A percentile compares a stretch with the other conserved stretches of the same genome.
Evolutionary conservation across 2,113 vertebrate genomes (phyloP).

Genomic region (Lophochroa leadbeateri): DNA sequence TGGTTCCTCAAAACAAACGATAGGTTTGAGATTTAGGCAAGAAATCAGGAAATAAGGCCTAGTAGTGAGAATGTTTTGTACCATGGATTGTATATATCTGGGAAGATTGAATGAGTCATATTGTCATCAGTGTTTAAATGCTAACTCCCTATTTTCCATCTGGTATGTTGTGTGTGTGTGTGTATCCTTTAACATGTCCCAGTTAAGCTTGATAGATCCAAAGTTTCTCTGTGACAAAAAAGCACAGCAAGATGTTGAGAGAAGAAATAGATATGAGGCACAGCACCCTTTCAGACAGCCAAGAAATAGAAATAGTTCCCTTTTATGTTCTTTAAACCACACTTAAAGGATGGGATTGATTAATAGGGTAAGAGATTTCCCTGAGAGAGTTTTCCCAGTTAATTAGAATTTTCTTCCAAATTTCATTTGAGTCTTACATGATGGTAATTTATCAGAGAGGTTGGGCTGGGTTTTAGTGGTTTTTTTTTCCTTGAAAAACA

Average conservation of each 20-base stretch:
- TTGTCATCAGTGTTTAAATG: neutral
- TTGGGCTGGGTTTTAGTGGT: neutral
- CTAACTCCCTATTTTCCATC: neutral
- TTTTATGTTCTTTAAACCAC: neutral
- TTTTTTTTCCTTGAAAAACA: neutral
- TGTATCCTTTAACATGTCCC: neutral
- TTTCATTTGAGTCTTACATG: neutral
- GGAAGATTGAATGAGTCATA: neutral
- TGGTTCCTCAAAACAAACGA: neutral
- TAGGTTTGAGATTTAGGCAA: neutral
- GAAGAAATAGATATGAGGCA: neutral
- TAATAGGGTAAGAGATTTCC: neutral
- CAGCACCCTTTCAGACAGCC: neutral
- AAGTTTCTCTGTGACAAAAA: neutral
- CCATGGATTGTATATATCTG: neutral
- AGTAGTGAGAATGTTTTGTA: neutral
- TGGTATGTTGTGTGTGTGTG: neutral
- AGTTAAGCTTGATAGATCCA: neutral
- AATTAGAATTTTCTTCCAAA: neutral
- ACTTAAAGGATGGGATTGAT: neutral
- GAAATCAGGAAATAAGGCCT: neutral
- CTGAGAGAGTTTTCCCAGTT: neutral
- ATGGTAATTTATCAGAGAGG: neutral
- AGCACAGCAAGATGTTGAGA: neutral
- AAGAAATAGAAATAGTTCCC: neutral